phyloP scores from a whole-genome alignment of 2,888 invertebrate species.

The Heliothis peltigera region DNA sequence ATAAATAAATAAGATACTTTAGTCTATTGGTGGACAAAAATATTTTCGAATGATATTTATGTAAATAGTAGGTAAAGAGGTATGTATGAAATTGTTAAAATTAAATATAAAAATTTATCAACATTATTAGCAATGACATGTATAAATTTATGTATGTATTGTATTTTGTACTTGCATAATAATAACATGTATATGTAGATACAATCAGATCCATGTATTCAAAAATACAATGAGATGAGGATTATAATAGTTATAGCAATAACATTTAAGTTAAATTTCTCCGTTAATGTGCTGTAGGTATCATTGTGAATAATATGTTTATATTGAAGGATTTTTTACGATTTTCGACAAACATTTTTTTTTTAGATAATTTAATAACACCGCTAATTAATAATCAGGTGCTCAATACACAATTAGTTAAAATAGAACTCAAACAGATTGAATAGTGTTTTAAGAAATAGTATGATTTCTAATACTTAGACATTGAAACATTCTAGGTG shows the following conservation, averaged over 20 bases:
- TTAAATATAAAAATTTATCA: constrained; percentile 76
- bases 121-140: constrained; percentile 66
- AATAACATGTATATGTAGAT: constrained; percentile 51
- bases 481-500: constrained; percentile 40
- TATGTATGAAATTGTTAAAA: constrained; percentile 83
- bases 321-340: constrained; percentile 38
- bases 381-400: constrained; percentile 52
- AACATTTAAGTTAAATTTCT: constrained; percentile 45
- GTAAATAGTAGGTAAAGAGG: constrained; percentile 80
- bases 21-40: constrained; percentile 73
- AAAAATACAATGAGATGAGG: constrained; percentile 54
- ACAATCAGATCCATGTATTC: constrained; percentile 51
- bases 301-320: constrained; percentile 31
- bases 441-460: constrained; percentile 37
- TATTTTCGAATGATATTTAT: constrained; percentile 85
- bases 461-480: constrained; percentile 42
- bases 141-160: constrained; percentile 52
- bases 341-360: constrained; percentile 34
- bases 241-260: constrained; percentile 51
- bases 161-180: constrained; percentile 63
- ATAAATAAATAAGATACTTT: constrained; percentile 61
- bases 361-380: constrained; percentile 45
- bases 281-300: constrained; percentile 39
- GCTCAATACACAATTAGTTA: constrained; percentile 60
- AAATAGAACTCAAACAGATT: constrained; percentile 46